Percentiles rank a stretch among this genome's conserved stretches.
Evolutionary conservation across 2,797 vertebrate genomes (phyloP).

Genomic region (Poecilia wingei): DNA sequence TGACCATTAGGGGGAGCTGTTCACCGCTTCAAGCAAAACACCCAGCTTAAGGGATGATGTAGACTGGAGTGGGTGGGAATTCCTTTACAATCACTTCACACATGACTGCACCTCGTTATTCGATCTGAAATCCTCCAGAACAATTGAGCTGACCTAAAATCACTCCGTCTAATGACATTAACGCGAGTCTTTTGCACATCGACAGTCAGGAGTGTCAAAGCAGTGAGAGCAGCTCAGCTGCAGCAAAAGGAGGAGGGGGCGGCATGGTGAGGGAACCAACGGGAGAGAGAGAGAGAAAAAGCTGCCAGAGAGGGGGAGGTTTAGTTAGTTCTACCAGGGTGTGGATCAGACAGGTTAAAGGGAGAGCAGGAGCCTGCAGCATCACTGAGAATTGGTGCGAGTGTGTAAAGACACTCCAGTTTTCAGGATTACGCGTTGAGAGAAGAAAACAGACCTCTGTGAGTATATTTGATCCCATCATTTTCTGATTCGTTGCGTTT

Average conservation of each 20-base stretch:
- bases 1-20: slow-evolving; percentile 60
- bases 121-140: not conserved
- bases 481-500: slow-evolving; percentile 6
- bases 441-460: slow-evolving; percentile 47
- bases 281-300: slow-evolving; percentile 35
- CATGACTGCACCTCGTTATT: not conserved
- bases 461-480: slow-evolving; percentile 49
- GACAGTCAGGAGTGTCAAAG: slow-evolving; percentile 35
- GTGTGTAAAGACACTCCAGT: slow-evolving; percentile 12
- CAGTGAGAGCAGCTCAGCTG: slow-evolving; percentile 59
- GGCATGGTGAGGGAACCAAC: slow-evolving; percentile 33
- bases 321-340: slow-evolving; percentile 69
- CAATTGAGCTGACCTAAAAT: not conserved
- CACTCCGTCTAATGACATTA: slow-evolving; percentile 5
- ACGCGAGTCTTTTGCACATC: slow-evolving; percentile 20
- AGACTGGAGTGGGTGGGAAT: slow-evolving; percentile 22
- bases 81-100: slow-evolving; percentile 38
- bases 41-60: slow-evolving; percentile 42
- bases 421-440: slow-evolving; percentile 35
- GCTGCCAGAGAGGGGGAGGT: slow-evolving; percentile 65
- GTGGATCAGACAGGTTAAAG: slow-evolving; percentile 72
- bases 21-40: slow-evolving; percentile 10
- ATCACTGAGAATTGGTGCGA: slow-evolving; percentile 43
- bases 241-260: slow-evolving; percentile 51
- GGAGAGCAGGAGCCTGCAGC: slow-evolving; percentile 40